These are phyloP conservation scores for Pseudanteris insignis DNA, from an alignment of 2,888 invertebrate genomes.

Conservation along the genomic window DNA sequence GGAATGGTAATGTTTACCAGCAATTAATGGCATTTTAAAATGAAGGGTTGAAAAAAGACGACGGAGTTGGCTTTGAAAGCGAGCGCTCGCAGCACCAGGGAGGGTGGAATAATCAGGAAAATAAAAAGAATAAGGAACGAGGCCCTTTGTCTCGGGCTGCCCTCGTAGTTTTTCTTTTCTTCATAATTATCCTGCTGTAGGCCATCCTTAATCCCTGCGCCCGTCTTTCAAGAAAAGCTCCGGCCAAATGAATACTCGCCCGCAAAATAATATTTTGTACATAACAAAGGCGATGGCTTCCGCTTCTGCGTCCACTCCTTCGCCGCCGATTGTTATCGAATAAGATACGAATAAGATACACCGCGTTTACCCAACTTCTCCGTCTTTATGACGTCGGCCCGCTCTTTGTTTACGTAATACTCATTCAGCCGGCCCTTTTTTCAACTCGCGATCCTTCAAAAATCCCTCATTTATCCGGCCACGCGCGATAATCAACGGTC, in stretches of 20 bases:
- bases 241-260: slow-evolving; percentile 57
- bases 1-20: slow-evolving; percentile 53
- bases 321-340: slow-evolving; percentile 58
- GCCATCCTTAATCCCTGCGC: slow-evolving; percentile 59
- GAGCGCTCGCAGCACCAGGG: slow-evolving; percentile 37
- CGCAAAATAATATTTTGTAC: slow-evolving; percentile 63
- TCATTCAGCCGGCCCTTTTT: background rate
- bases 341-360: slow-evolving; percentile 43
- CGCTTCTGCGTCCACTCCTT: slow-evolving; percentile 44
- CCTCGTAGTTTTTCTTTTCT: slow-evolving; percentile 59
- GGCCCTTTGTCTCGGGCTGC: slow-evolving; percentile 58
- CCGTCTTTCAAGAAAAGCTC: slow-evolving; percentile 56
- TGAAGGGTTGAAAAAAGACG: slow-evolving; percentile 46
- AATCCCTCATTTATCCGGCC: too few relatives aligned
- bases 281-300: slow-evolving; percentile 54
- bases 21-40: slow-evolving; percentile 56
- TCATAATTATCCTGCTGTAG: slow-evolving; percentile 62
- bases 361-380: slow-evolving; percentile 35
- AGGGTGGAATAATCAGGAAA: slow-evolving; percentile 49
- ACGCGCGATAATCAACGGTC: too few relatives aligned
- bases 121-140: slow-evolving; percentile 47
- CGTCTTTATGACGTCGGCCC: slow-evolving; percentile 22
- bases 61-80: slow-evolving; percentile 41
- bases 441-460: too few relatives aligned
- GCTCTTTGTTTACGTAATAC: slow-evolving; percentile 19